Percentiles rank a stretch among this genome's conserved stretches.
phyloP scores from a whole-genome alignment of 2,888 invertebrate genomes.

The Hololepta plana region DNA sequence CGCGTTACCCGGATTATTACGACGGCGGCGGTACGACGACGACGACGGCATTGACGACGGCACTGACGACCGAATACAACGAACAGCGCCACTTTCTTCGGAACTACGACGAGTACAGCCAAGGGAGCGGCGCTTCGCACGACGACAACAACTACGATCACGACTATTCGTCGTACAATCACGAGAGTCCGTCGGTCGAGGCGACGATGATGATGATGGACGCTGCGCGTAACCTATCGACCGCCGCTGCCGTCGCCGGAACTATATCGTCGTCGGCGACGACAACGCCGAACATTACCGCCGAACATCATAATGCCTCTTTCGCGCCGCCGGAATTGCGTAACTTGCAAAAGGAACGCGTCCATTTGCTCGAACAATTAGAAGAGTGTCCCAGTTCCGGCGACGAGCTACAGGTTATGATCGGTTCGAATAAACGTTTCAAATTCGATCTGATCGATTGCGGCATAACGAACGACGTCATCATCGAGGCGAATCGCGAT shows the following conservation, averaged over 20 bases:
- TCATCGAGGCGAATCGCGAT: conserved; percentile 26
- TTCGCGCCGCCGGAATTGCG: conserved; percentile 37
- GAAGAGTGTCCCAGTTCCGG: conserved; percentile 54
- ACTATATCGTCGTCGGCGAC: conserved; percentile 27
- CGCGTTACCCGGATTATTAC: conserved; percentile 31
- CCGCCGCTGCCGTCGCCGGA: conserved; percentile 37
- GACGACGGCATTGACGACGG: conserved; percentile 18
- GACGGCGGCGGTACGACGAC: conserved; percentile 16
- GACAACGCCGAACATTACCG: conserved; percentile 17
- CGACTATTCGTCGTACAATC: conserved; percentile 27
- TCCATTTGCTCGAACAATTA: conserved; percentile 48
- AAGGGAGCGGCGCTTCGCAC: conserved; percentile 46
- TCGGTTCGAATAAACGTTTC: conserved; percentile 45
- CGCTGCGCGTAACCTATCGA: too few relatives aligned
- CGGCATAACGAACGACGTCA: conserved; percentile 20
- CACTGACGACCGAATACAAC: conserved; percentile 26
- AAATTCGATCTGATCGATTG: conserved; percentile 36
- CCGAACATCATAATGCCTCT: conserved; percentile 13
- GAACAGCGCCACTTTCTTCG: conserved; percentile 36
- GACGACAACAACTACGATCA: conserved; percentile 34
- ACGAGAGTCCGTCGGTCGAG: conserved; percentile 28
- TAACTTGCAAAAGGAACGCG: conserved; percentile 50
- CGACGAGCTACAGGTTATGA: conserved; percentile 45
- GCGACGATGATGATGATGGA: conserved; percentile 23
- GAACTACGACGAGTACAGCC: conserved; percentile 56